Evolutionary conservation across 1,140 invertebrate genomes (phyloP).

Genomic region (Proales similis): DNA sequence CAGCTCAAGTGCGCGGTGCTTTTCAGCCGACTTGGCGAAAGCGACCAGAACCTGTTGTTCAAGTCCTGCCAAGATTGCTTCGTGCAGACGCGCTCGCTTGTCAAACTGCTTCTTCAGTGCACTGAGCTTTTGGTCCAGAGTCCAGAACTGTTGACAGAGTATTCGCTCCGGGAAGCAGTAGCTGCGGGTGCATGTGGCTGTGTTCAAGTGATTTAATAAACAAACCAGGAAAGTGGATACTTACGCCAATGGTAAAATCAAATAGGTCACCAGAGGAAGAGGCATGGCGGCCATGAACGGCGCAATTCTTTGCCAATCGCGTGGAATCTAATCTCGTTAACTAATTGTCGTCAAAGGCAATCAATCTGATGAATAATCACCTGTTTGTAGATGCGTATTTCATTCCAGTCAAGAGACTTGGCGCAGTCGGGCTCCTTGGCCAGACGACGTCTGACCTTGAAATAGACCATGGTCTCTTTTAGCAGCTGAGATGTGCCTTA

Average conservation of each 20-base stretch:
- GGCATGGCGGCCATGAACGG: conserved; percentile 16
- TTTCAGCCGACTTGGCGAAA: too few relatives aligned
- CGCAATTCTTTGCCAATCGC: conserved; percentile 33
- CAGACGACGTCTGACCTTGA: too few relatives aligned
- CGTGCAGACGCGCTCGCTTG: too few relatives aligned
- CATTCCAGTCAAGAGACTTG: conserved; percentile 34
- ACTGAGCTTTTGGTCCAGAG: conserved; percentile 16
- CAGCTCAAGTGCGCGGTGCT: too few relatives aligned
- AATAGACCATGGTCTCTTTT: too few relatives aligned
- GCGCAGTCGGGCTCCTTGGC: too few relatives aligned
- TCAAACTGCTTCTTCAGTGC: too few relatives aligned
- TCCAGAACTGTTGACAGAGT: conserved; percentile 29
- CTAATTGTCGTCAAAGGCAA: neutral
- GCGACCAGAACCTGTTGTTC: too few relatives aligned
- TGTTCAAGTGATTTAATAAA: conserved; percentile 1
- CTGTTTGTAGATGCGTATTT: conserved; percentile 17
- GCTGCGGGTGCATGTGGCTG: neutral
- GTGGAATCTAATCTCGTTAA: conserved; percentile 7
- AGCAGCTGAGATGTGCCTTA: too few relatives aligned
- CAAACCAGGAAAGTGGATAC: too few relatives aligned
- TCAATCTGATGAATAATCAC: neutral
- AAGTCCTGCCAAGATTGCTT: too few relatives aligned
- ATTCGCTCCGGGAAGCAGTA: conserved; percentile 24
- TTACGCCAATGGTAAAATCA: conserved; percentile 35
- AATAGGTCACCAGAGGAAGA: conserved; percentile 30